Percentiles rank a stretch among this genome's conserved stretches.
Evolutionary conservation across 2,797 vertebrate species (phyloP).

Genomic region (Melanotaenia boesemani): DNA sequence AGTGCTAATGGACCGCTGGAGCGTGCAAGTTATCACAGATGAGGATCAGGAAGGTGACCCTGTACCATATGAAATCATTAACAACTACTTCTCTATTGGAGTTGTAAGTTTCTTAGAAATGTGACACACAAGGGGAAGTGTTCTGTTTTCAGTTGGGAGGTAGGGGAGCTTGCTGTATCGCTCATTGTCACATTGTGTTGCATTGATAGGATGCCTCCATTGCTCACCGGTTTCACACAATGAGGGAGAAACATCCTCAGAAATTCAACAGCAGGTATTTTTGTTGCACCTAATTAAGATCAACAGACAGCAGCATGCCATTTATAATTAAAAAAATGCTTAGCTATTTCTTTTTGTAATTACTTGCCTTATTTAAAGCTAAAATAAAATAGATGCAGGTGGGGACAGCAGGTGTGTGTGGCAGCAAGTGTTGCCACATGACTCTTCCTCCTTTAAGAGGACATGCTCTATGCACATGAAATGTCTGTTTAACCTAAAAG

Average conservation of each 20-base stretch:
- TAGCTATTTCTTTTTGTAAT: background rate
- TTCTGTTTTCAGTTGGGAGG: background rate
- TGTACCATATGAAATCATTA: slow-evolving; percentile 95
- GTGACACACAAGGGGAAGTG: background rate
- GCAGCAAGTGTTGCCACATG: slow-evolving; percentile 9
- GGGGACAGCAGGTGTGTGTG: slow-evolving; percentile 50
- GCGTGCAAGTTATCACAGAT: slow-evolving; percentile 87
- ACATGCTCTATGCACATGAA: slow-evolving; percentile 36
- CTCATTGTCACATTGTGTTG: slow-evolving; percentile 19
- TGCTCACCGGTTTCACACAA: slow-evolving; percentile 93
- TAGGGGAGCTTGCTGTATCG: background rate
- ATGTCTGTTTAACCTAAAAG: slow-evolving; percentile 29
- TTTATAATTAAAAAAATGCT: too few relatives aligned
- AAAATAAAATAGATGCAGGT: slow-evolving; percentile 29
- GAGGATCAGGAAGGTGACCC: slow-evolving; percentile 89
- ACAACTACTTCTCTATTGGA: slow-evolving; percentile 98
- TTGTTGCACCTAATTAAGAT: too few relatives aligned
- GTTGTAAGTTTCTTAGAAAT: slow-evolving; percentile 85
- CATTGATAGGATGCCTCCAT: slow-evolving; percentile 92
- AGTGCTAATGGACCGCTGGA: slow-evolving; percentile 93
- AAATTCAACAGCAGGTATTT: slow-evolving; percentile 96
- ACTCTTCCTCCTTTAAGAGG: slow-evolving; percentile 19
- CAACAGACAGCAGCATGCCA: too few relatives aligned
- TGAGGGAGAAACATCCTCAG: slow-evolving; percentile 96
- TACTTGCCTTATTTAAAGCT: slow-evolving; percentile 1